Base-by-base conservation (phyloP, 2,797 vertebrate genomes). In the Enteromius unitaeniatus region DNA sequence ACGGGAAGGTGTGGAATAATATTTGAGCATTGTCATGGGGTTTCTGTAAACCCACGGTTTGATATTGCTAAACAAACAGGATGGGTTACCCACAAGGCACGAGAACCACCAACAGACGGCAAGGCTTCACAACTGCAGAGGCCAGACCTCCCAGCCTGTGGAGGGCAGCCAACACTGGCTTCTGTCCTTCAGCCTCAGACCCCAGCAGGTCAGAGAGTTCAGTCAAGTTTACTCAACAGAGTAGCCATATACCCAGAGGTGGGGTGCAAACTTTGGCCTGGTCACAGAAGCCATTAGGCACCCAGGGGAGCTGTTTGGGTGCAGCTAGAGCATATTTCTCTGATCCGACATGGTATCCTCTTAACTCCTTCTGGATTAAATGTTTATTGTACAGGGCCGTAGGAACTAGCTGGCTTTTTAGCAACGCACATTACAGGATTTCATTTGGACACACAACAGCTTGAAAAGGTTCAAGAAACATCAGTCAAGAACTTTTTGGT, bases 31-130 rank as follows among this genome's bases (percentile, higher is more conserved):
- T 78, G 64, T 62, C 62, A 74, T 72, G 49, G 34, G 23, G 55
- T 74, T 85, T 85, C 84, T 79, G 80, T 74, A 82, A 86, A 86
- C 53, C 60, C 79, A n/a, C 8, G 58, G 72, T 75, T 83, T 73
- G 58, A 79, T 83, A 58, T 75, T 79, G 67, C 80, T 64, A 85
- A 83, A 87, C 82, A 86, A 87, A 86, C 78, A 81, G 80, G 28
- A 77, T 78, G 55, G 65, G 75, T 60, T 84, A 72, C 49, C 55
- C 82, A 74, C 21, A 79, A 81, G 77, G 80, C 55, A 42, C 40
- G 21, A 53, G 11, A 64, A 47, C 77, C 83, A 49, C 85, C 78
- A 84, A 79, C 55, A 81, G 74, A 47, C 82, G 68, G 79, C 67
- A 26, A 84, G 72, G 68, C 60, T 81, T 79, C 72, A 83, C 82